These are phyloP conservation scores for Orthosia gracilis DNA, from an alignment of 2,888 invertebrate species.

Conservation along the genomic window DNA sequence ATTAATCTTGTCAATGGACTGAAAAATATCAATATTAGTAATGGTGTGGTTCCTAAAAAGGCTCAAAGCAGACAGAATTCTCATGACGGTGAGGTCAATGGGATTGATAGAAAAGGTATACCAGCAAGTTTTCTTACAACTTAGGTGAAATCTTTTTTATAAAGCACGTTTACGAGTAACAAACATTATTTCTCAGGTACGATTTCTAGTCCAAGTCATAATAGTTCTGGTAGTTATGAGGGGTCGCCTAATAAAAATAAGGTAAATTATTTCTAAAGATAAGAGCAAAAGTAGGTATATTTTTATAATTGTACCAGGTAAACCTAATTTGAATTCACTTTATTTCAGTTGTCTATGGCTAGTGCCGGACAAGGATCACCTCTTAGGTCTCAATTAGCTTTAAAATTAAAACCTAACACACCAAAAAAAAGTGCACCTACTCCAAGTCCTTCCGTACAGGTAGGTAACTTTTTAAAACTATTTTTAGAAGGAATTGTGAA, in stretches of 20 bases:
- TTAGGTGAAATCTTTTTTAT: slow-evolving; percentile 12
- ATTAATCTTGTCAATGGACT: slow-evolving; percentile 86
- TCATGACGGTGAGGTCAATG: slow-evolving; percentile 83
- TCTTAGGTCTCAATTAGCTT: slow-evolving; percentile 93
- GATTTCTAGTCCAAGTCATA: slow-evolving; percentile 85
- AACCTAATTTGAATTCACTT: slow-evolving; percentile 34
- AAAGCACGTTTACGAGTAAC: slow-evolving; percentile 39
- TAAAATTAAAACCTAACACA: slow-evolving; percentile 92
- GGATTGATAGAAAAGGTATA: slow-evolving; percentile 84
- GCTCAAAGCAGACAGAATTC: slow-evolving; percentile 84
- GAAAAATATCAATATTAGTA: slow-evolving; percentile 86
- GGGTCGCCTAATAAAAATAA: slow-evolving; percentile 88
- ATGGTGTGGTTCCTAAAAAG: slow-evolving; percentile 85
- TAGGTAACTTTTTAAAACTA: slow-evolving; percentile 58
- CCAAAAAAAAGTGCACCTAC: slow-evolving; percentile 87
- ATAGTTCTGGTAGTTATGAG: slow-evolving; percentile 83
- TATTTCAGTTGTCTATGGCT: slow-evolving; percentile 86
- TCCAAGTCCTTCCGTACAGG: slow-evolving; percentile 89
- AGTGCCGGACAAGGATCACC: slow-evolving; percentile 94
- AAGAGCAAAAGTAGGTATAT: background rate
- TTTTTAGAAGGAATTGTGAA: slow-evolving; percentile 9
- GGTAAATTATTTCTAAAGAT: slow-evolving; percentile 68
- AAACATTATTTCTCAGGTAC: slow-evolving; percentile 75
- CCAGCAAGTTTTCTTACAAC: background rate
- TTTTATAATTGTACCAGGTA: background rate